Conservation (phyloP, 92 coral and sea anemone genomes). For the Umimayanthus chanpuru region DNA sequence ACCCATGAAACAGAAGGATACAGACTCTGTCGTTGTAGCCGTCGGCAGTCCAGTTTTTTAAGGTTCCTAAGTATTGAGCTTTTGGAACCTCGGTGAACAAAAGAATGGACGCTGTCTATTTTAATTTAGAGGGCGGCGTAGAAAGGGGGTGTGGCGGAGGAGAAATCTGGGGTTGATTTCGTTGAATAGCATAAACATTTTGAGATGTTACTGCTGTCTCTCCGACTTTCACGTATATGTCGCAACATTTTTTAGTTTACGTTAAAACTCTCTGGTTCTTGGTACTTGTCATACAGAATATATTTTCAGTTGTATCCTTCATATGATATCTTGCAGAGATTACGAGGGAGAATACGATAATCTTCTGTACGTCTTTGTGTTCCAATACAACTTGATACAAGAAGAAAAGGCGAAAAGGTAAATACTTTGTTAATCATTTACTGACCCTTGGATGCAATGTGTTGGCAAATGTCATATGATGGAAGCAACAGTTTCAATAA, state of each 20-base stretch:
- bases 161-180: background rate
- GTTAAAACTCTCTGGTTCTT: no score
- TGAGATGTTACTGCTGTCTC: background rate
- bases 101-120: background rate
- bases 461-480: no score
- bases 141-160: background rate
- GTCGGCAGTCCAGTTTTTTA: no score
- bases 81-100: background rate
- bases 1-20: no score
- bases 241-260: no score
- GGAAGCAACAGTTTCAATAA: no score
- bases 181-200: background rate
- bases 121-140: background rate
- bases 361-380: slow-evolving; percentile 72
- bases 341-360: slow-evolving; percentile 81
- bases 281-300: background rate
- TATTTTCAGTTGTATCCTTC: background rate
- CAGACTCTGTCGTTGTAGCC: no score
- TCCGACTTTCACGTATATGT: background rate
- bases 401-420: slow-evolving; percentile 65
- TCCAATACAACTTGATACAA: slow-evolving; percentile 81
- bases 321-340: slow-evolving; percentile 48
- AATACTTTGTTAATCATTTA: background rate
- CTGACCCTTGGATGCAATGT: background rate
- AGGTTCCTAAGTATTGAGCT: no score